Conservation (phyloP, 2,888 invertebrate genomes). For the Chaitophorus viminalis region DNA sequence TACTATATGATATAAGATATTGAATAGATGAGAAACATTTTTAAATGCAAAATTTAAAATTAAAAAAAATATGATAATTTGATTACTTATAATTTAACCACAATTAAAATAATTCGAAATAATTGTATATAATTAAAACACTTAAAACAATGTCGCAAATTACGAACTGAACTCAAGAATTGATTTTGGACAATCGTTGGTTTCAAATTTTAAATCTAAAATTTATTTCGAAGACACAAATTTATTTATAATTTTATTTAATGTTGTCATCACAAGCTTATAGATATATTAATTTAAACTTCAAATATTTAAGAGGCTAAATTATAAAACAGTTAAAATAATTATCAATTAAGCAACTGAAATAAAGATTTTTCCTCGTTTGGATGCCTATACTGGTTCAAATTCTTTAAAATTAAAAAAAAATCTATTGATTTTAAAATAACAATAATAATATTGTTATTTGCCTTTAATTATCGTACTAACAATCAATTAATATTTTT, state of each 20-base stretch:
- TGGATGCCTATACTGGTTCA: not conserved
- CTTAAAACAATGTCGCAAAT: not conserved
- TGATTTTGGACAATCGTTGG: not conserved
- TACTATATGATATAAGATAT: too few relatives aligned
- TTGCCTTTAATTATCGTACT: not conserved
- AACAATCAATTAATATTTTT: not conserved
- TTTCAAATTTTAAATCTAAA: not conserved
- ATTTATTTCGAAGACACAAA: not conserved
- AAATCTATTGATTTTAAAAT: not conserved
- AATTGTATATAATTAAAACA: not conserved
- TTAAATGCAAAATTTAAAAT: too few relatives aligned
- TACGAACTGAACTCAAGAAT: not conserved
- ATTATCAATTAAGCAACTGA: too few relatives aligned
- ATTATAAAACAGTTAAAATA: too few relatives aligned
- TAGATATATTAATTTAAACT: too few relatives aligned
- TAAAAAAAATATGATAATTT: too few relatives aligned
- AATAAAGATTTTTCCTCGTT: not conserved
- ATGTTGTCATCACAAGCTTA: not conserved
- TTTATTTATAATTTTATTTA: not conserved
- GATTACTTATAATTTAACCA: not conserved
- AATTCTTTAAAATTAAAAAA: not conserved
- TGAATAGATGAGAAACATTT: too few relatives aligned
- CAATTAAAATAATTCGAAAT: not conserved
- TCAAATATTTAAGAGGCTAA: too few relatives aligned
- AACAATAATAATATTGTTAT: not conserved